Evolutionary conservation across 1,140 invertebrate genomes (phyloP).

Genomic region (Pseudomyrmex cubaensis): DNA sequence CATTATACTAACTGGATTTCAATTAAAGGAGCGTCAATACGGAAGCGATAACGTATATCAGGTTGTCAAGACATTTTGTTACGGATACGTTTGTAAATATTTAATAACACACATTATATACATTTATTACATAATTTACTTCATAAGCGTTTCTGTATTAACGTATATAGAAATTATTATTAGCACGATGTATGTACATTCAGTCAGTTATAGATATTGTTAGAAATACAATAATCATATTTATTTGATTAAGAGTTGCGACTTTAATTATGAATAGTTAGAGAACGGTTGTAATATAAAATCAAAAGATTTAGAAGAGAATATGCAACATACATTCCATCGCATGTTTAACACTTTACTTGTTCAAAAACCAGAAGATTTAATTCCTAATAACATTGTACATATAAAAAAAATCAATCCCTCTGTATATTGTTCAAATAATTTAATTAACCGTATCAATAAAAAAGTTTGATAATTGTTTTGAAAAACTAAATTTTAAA

Average conservation of each 20-base stretch:
- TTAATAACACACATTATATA: not conserved
- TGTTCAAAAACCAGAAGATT: not conserved
- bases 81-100: constrained; percentile 23
- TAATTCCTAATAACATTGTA: constrained; percentile 35
- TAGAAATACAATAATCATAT: constrained; percentile 21
- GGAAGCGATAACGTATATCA: constrained; percentile 39
- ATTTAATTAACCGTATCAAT: constrained; percentile 12
- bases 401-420: constrained; percentile 49
- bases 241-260: no score
- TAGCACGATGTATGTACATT: not conserved
- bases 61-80: not conserved
- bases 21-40: constrained; percentile 26
- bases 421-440: not conserved
- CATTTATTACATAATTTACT: not conserved
- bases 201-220: constrained; percentile 3
- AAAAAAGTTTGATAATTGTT: not conserved
- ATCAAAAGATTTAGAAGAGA: not conserved
- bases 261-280: no score
- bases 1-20: constrained; percentile 66
- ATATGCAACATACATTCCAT: constrained; percentile 1
- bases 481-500: constrained; percentile 1
- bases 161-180: constrained; percentile 20
- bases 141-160: constrained; percentile 23
- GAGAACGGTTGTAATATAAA: constrained; percentile 4
- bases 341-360: constrained; percentile 44